A percentile compares a stretch with the other conserved stretches of the same genome.
These are phyloP conservation scores for Neopipo cinnamomea DNA, from an alignment of 2,113 vertebrate genomes.

Conservation along the genomic window DNA sequence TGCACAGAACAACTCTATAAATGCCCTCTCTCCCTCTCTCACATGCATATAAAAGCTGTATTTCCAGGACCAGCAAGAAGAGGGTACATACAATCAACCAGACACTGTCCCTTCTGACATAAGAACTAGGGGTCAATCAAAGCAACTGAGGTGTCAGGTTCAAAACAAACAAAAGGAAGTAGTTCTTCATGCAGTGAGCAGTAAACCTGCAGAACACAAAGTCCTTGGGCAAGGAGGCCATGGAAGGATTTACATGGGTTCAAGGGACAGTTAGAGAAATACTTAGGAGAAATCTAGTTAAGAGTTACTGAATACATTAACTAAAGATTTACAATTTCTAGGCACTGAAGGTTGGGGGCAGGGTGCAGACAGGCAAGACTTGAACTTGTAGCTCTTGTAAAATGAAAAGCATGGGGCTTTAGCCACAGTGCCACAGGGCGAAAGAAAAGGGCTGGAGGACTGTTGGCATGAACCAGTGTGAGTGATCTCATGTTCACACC, in stretches of 20 bases:
- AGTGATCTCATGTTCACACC: neutral
- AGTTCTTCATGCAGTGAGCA: rapidly evolving
- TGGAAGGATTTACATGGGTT: neutral
- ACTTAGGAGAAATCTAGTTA: neutral
- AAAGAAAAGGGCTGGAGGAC: neutral
- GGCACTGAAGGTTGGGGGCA: neutral
- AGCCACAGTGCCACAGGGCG: neutral
- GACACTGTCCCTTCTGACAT: neutral
- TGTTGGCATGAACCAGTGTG: rapidly evolving
- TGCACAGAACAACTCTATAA: neutral
- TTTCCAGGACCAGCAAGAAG: neutral
- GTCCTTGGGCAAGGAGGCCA: constrained; percentile 9
- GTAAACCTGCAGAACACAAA: constrained; percentile 24
- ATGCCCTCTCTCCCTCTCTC: neutral
- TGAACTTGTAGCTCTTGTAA: neutral
- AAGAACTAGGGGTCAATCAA: neutral
- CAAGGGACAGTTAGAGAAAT: constrained; percentile 7
- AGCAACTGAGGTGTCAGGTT: neutral
- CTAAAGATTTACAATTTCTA: neutral
- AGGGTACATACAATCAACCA: neutral
- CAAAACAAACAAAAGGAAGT: neutral
- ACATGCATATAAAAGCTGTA: neutral
- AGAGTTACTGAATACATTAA: neutral
- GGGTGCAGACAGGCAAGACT: neutral
- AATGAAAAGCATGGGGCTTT: neutral